Base-by-base conservation (phyloP, 2,888 invertebrate species). In the Polietes domitor region DNA sequence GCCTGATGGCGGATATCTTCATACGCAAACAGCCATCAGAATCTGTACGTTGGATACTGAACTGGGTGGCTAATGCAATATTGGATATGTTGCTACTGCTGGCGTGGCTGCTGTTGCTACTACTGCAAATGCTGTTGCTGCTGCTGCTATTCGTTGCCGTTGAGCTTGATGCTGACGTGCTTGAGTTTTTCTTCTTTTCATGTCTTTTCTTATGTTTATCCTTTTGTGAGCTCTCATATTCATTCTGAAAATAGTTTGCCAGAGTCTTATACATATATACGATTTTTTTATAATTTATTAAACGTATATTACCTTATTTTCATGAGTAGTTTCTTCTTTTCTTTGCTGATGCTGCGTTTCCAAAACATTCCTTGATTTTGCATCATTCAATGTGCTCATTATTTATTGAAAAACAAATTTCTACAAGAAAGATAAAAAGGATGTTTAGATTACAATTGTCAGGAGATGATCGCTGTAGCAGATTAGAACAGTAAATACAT, bases 1-100 rank as follows among this genome's bases (percentile, higher is more conserved):
- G 89, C 15, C 91, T 89, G 81, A 92, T 91, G 17, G 92, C 92
- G 15, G 92, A 92, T 79, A 92, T 92, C 89, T 89, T 92, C 92
- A 92, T 92, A 70, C 92, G 90, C 43, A 92, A 72, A 61, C 84
- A 87, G 47, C 92, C 91, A 87, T 89, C 92, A 17, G 89, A 89
- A 86, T 92, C 92, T 70, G 92, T 91, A 84, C 92, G 91, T 78
- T 89, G 90, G 75, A 91, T 90, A 85, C 91, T 91, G 77, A 91
- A 91, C 85, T 91, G 91, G 78, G 90, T 92, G 79, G 83, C 86
- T 79, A 79, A 68, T 83, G 82, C 71, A 70, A 81, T 78, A 73
- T 81, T 84, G 78, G 65, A 50, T 68, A 72, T 50, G 37, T 43
- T 41, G 28, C 72, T 80, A 41, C 58, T 58, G 21, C 58, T 58